Base-by-base conservation (phyloP, 1,140 invertebrate species). In the Pseudomyrmex sp. region DNA sequence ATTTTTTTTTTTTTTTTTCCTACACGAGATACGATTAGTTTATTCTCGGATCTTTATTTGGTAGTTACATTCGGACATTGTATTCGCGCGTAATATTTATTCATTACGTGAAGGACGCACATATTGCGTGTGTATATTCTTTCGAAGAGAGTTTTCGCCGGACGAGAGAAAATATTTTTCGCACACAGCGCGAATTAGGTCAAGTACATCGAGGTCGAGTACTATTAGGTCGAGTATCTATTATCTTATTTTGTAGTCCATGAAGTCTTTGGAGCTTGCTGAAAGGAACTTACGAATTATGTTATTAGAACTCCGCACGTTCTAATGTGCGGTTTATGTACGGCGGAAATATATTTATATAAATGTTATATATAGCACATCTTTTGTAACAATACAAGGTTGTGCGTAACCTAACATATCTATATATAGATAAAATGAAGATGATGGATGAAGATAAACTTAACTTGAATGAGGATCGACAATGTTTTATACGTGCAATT, bases 261-360 rank as follows among this genome's bases (percentile, higher is more conserved):
- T 68, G 65, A 52, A 70, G 50, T 87, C 63, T 61, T n/a, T 54
- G 82, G 62, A 35, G 62, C 66, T 77, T 58, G 73, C 35, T 84
- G 76, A 88, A 90, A 88, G 89, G 87, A 90, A 89, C 87, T 89
- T 23, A 79, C 63, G 62, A 90, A 90, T 88, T 88, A 86, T 70
- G 58, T 66, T 82, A 84, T 89, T 89, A 72, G 75, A 84, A 85
- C 26, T 61, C 66, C 74, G 52, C 72, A 70, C 83, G 63, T 83
- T 72, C 62, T 54, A 5, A 68, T 50, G 46, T 68, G n/a, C n/a
- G n/a, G n/a, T 35, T 35, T 35, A 65, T 65, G n/a, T 65, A 20
- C 4, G 3, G 10, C 1, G 18, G 9, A 20, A 48, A 1, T 2
- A 9, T 65, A 46, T 10, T 5, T n/a, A 66, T 52, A 13, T 68